phyloP scores from a whole-genome alignment of 2,888 invertebrate genomes.

The Drosophila sordidula region DNA sequence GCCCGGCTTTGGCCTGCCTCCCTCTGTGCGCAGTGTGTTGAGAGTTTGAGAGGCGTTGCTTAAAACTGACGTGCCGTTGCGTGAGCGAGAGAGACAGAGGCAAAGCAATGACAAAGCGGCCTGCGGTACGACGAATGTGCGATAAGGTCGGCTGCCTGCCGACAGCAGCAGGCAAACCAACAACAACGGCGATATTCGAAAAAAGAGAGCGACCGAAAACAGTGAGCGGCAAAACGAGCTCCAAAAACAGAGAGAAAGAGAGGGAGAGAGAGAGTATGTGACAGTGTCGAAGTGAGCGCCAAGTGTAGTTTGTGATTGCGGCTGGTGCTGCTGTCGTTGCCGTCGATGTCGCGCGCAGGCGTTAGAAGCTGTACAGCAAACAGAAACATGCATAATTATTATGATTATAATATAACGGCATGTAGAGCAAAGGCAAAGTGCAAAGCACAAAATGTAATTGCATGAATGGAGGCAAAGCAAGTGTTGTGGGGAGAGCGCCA shows the following conservation, averaged over 20 bases:
- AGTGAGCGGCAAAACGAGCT: conserved; percentile 19
- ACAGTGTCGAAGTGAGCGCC: conserved; percentile 26
- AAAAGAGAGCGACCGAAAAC: conserved; percentile 28
- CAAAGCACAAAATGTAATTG: conserved; percentile 62
- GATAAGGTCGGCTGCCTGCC: conserved; percentile 65
- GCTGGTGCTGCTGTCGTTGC: conserved; percentile 13
- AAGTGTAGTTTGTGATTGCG: conserved; percentile 33
- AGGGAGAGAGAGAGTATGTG: not conserved
- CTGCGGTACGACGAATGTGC: conserved; percentile 48
- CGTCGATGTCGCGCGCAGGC: conserved; percentile 25
- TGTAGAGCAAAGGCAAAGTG: conserved; percentile 66
- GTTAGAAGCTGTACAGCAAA: conserved; percentile 63
- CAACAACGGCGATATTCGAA: conserved; percentile 25
- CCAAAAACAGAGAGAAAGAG: conserved; percentile 16
- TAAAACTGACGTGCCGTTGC: conserved; percentile 56
- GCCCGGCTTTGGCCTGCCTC: conserved; percentile 59
- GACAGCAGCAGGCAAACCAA: conserved; percentile 33
- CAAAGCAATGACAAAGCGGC: conserved; percentile 30
- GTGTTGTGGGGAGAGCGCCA: conserved; percentile 25
- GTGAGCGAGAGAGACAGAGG: conserved; percentile 49
- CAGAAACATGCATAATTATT: conserved; percentile 63
- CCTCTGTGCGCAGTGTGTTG: conserved; percentile 34
- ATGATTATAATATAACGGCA: conserved; percentile 71
- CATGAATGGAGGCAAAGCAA: conserved; percentile 45
- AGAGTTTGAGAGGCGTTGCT: conserved; percentile 74